Conservation (phyloP, 2,113 vertebrate genomes). For the Melanerpes formicivorus region DNA sequence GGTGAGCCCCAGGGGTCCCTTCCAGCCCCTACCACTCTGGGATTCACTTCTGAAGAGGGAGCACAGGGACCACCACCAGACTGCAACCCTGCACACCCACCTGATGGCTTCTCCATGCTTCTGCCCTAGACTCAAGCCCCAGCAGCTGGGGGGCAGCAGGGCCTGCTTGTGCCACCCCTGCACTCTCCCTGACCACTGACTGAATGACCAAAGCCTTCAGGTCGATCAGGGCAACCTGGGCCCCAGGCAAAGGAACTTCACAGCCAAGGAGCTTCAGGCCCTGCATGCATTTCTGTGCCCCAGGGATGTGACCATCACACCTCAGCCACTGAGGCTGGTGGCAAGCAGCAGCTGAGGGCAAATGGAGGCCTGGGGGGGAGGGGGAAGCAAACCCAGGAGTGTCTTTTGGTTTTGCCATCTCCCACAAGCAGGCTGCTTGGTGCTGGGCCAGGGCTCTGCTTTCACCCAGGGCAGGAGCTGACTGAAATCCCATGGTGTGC, state of each 20-base stretch:
- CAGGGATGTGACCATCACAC: background rate
- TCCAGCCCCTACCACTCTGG: too few relatives aligned
- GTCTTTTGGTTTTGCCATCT: background rate
- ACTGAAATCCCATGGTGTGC: background rate
- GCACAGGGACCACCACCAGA: accelerated
- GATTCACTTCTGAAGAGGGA: background rate
- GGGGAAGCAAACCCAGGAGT: background rate
- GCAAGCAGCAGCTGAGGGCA: background rate
- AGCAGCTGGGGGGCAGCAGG: background rate
- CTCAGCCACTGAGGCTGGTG: background rate
- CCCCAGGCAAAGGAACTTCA: background rate
- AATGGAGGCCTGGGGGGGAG: background rate
- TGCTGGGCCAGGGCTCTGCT: background rate
- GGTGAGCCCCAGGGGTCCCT: too few relatives aligned
- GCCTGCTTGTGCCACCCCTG: background rate
- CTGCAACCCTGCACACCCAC: background rate
- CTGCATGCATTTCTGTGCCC: background rate
- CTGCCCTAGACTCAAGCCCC: background rate
- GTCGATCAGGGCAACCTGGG: background rate
- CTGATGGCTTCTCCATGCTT: background rate
- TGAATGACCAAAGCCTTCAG: background rate
- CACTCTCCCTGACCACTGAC: background rate
- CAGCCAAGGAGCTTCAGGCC: background rate
- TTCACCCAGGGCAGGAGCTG: background rate
- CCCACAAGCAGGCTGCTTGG: background rate